Evolutionary conservation across 2,888 invertebrate genomes (phyloP).

Genomic region (Epistrophe eligans): DNA sequence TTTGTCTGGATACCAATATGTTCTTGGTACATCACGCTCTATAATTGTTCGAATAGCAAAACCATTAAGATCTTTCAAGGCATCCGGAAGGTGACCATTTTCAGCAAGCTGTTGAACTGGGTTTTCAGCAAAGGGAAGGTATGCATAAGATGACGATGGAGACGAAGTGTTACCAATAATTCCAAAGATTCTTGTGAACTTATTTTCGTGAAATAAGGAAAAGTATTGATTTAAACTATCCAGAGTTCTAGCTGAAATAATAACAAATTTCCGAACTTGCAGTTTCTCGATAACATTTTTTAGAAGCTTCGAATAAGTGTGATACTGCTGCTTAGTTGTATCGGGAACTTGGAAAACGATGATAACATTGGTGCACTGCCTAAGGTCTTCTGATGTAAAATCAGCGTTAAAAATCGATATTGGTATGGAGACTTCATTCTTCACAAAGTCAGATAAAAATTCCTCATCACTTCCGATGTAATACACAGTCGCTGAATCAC

Average conservation of each 20-base stretch:
- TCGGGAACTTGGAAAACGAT: background rate
- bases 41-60: background rate
- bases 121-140: background rate
- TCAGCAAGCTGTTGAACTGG: background rate
- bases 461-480: too few relatives aligned
- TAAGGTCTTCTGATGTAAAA: background rate
- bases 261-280: background rate
- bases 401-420: too few relatives aligned
- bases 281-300: background rate
- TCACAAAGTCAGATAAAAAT: too few relatives aligned
- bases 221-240: background rate
- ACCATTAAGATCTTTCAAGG: background rate
- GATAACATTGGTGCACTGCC: background rate
- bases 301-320: background rate
- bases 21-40: background rate
- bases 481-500: too few relatives aligned
- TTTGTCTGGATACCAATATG: background rate
- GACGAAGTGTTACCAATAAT: background rate
- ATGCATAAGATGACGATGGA: background rate
- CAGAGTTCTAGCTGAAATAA: background rate
- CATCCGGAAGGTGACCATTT: background rate
- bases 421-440: too few relatives aligned
- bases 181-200: background rate
- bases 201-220: background rate
- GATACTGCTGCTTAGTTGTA: background rate